Base-by-base conservation (phyloP, 2,797 vertebrate genomes). In the Paedocypris micromegethes region DNA sequence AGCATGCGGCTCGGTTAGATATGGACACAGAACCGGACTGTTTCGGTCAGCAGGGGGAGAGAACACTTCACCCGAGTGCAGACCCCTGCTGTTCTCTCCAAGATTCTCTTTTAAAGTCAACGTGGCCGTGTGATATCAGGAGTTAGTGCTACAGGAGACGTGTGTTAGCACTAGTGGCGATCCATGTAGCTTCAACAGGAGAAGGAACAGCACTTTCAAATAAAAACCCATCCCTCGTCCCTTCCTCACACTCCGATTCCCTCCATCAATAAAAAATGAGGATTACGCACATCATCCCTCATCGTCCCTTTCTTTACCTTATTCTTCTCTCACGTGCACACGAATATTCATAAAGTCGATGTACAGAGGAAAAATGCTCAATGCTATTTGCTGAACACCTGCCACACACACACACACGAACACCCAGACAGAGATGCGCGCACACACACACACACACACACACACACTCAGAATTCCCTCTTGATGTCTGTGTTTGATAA, bases 41-140 rank as follows among this genome's bases (percentile, higher is more conserved):
- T 53, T 82, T 85, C 68, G 76, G 83, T 81, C 80, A 88, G 78
- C 72, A 89, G 78, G 77, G 77, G 83, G 82, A 82, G 88, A 82
- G 84, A 84, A 85, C 61, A 85, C 74, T 83, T 85, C 82, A 85
- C 75, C 70, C 67, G 77, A 78, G 79, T 63, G 78, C 77, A 72
- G 70, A 81, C 67, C 72, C 52, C 78, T 78, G 60, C 73, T 68
- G 45, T 55, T 67, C 61, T 70, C 68, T 75, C 52, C 23, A 23
- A 23, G 23, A 23, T 23, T 73, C 56, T 59, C 66, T 46, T 23
- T 5, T 51, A 58, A 68, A 72, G 43, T 39, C 47, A 45, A 6
- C 40, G 9, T 57, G 50, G 66, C 57, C 79, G 74, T 55, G 42
- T 66, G 76, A 72, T 81, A 82, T 79, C 80, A 77, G 77, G 75